These are phyloP conservation scores for Arge pagana DNA, from an alignment of 2,888 invertebrate genomes.

Conservation along the genomic window DNA sequence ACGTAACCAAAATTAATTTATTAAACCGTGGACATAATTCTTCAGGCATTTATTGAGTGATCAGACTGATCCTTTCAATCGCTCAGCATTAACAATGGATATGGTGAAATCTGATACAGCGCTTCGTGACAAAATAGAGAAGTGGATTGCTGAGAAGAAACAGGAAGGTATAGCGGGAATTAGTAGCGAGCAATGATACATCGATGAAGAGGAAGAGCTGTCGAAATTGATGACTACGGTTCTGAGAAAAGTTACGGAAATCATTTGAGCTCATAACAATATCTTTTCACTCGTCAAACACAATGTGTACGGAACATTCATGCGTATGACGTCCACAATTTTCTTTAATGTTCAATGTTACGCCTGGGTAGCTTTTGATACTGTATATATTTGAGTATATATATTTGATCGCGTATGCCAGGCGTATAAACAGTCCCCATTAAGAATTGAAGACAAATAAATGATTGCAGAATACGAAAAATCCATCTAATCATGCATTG, in stretches of 20 bases:
- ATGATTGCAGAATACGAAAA: no score
- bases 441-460: no score
- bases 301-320: no score
- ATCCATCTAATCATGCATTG: no score
- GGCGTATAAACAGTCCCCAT: no score
- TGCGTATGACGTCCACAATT: no score
- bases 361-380: conserved; percentile 21
- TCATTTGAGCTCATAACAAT: no score
- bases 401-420: no score
- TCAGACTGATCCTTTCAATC: conserved; percentile 95
- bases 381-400: conserved; percentile 1
- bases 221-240: no score
- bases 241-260: no score
- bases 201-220: background rate
- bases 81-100: conserved; percentile 91
- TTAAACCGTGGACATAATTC: conserved; percentile 28
- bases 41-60: conserved; percentile 84
- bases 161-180: conserved; percentile 35
- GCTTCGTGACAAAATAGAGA: conserved; percentile 75
- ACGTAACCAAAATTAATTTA: conserved; percentile 15
- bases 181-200: conserved; percentile 10
- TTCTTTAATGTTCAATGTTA: no score
- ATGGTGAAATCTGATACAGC: conserved; percentile 81
- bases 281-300: no score
- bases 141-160: conserved; percentile 76